Evolutionary conservation across 2,797 vertebrate genomes (phyloP).

Genomic region (Lutjanus argentimaculatus): DNA sequence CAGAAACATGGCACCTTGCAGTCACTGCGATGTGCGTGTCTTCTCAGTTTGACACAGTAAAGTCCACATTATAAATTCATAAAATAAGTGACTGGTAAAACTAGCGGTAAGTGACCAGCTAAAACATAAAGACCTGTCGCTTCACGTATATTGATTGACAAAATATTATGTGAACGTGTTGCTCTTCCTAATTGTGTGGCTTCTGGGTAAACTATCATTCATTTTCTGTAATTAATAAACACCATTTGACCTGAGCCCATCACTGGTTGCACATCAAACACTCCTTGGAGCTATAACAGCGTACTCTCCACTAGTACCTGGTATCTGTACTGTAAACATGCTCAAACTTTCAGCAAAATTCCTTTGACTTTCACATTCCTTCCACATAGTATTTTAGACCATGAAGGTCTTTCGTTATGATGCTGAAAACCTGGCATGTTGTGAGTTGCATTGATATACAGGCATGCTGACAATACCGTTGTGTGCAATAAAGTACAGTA

Average conservation of each 20-base stretch:
- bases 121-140: not conserved
- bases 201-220: slow-evolving; percentile 11
- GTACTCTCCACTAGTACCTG: not conserved
- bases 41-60: not conserved
- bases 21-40: not conserved
- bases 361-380: not conserved
- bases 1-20: slow-evolving; percentile 37
- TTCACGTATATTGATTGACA: slow-evolving; percentile 10
- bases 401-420: not conserved
- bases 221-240: slow-evolving; percentile 19
- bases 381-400: not conserved
- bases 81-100: slow-evolving; percentile 1
- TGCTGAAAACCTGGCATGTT: not conserved
- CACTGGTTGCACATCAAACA: slow-evolving; percentile 17
- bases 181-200: not conserved
- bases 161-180: slow-evolving; percentile 11
- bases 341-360: not conserved
- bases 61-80: not conserved
- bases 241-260: slow-evolving; percentile 7
- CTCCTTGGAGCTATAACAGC: not conserved
- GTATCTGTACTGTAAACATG: not conserved
- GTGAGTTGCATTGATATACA: too few species aligned
- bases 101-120: not conserved
- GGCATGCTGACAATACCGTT: not conserved
- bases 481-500: not conserved